These are phyloP conservation scores for Callionymus lyra DNA, from an alignment of 2,113 vertebrate genomes.

Conservation along the genomic window DNA sequence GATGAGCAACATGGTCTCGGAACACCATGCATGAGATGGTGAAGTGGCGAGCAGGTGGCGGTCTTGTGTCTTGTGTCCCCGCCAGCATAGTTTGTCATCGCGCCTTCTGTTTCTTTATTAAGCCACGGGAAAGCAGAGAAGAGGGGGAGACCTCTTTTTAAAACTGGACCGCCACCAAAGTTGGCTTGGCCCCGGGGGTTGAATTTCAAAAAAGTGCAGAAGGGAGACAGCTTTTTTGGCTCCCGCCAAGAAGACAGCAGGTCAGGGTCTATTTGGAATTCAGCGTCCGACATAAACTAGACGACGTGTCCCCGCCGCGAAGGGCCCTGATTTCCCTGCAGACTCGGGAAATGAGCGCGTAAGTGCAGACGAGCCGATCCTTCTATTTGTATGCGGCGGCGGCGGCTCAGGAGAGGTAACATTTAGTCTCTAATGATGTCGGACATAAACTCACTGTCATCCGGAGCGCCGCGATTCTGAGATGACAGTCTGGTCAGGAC, in stretches of 20 bases:
- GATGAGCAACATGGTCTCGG: slow-evolving; percentile 3
- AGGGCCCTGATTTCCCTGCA: slow-evolving; percentile 29
- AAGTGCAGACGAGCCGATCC: slow-evolving; percentile 12
- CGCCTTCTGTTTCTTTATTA: slow-evolving; percentile 52
- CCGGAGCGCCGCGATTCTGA: neutral
- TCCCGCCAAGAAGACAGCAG: slow-evolving; percentile 9
- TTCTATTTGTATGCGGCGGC: slow-evolving; percentile 9
- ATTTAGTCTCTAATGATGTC: slow-evolving; percentile 17
- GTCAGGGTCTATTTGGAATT: slow-evolving; percentile 40
- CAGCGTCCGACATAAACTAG: slow-evolving; percentile 20
- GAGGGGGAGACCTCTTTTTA: slow-evolving; percentile 34
- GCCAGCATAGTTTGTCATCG: slow-evolving; percentile 34
- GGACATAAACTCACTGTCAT: slow-evolving; percentile 25
- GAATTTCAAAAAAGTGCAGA: slow-evolving; percentile 46
- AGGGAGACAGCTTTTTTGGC: neutral
- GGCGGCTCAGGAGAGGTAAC: neutral
- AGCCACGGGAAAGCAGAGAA: slow-evolving; percentile 10
- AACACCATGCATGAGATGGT: neutral
- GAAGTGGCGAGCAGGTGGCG: slow-evolving; percentile 38
- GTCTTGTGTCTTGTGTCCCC: slow-evolving; percentile 21
- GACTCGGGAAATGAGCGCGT: slow-evolving; percentile 28
- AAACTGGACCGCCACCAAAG: slow-evolving; percentile 41
- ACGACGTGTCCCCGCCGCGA: slow-evolving; percentile 14
- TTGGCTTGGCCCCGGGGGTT: slow-evolving; percentile 32
- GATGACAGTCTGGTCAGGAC: slow-evolving; percentile 11